Conservation (phyloP, 2,113 vertebrate species). For the Ailuropoda melanoleuca region DNA sequence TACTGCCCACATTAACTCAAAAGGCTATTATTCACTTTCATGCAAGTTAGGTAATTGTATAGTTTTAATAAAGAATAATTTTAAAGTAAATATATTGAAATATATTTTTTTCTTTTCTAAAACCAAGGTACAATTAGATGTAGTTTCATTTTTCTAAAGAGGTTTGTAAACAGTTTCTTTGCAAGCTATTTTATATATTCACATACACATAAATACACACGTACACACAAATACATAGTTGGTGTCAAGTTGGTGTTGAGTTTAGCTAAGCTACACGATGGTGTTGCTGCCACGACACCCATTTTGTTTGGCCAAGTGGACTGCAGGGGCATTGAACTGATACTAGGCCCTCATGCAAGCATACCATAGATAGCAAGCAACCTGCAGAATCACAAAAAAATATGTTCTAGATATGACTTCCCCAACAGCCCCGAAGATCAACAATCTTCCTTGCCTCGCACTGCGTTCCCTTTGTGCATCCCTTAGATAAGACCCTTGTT, state of each 20-base stretch:
- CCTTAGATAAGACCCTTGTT: neutral
- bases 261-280: neutral
- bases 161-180: neutral
- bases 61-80: neutral
- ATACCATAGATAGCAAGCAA: neutral
- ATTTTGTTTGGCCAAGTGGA: neutral
- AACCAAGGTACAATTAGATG: neutral
- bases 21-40: neutral
- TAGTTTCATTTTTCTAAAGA: neutral
- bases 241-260: neutral
- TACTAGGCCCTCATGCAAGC: neutral
- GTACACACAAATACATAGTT: neutral
- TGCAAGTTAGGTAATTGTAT: neutral
- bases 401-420: neutral
- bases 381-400: neutral
- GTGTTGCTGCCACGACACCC: neutral
- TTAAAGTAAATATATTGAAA: neutral
- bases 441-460: neutral
- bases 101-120: neutral
- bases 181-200: neutral
- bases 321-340: too few relatives aligned
- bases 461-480: fast-evolving
- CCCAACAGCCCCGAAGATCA: neutral
- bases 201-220: neutral
- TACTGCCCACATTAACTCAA: neutral